Evolutionary conservation across 2,888 invertebrate genomes (phyloP).

Genomic region (Cylloceria caligata): DNA sequence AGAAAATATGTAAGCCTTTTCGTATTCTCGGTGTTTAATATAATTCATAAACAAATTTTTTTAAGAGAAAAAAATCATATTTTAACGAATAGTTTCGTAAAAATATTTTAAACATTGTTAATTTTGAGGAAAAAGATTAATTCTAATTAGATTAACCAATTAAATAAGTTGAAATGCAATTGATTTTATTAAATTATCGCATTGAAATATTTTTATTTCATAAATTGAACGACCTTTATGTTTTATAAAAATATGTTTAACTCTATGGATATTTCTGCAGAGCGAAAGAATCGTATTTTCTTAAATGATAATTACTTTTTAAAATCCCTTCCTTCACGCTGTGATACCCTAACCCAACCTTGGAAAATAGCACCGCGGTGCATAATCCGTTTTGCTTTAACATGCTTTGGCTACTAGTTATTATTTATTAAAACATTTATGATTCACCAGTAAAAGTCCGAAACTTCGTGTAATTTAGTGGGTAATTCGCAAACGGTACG

Average conservation of each 20-base stretch:
- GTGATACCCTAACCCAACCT: not conserved
- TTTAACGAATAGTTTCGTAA: not conserved
- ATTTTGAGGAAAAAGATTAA: not conserved
- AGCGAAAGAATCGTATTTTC: too few species aligned
- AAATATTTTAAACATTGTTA: not conserved
- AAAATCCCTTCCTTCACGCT: not conserved
- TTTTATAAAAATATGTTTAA: not conserved
- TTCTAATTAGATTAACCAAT: not conserved
- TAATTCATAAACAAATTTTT: not conserved
- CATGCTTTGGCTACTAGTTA: slow-evolving; percentile 19
- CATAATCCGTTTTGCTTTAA: not conserved
- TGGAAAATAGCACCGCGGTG: not conserved
- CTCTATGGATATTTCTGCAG: too few species aligned
- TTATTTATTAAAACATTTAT: slow-evolving; percentile 77
- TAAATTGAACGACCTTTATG: not conserved
- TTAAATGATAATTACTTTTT: not conserved
- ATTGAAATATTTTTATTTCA: not conserved
- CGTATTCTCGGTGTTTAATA: not conserved
- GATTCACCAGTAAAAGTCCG: slow-evolving; percentile 71
- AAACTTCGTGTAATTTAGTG: slow-evolving; percentile 42
- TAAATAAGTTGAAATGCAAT: not conserved
- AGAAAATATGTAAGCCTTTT: not conserved
- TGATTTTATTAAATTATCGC: not conserved
- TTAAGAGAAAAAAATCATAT: not conserved
- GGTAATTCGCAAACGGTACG: slow-evolving; percentile 36